phyloP scores from a whole-genome alignment of 2,113 vertebrate species.

The Ploceus nigricollis region DNA sequence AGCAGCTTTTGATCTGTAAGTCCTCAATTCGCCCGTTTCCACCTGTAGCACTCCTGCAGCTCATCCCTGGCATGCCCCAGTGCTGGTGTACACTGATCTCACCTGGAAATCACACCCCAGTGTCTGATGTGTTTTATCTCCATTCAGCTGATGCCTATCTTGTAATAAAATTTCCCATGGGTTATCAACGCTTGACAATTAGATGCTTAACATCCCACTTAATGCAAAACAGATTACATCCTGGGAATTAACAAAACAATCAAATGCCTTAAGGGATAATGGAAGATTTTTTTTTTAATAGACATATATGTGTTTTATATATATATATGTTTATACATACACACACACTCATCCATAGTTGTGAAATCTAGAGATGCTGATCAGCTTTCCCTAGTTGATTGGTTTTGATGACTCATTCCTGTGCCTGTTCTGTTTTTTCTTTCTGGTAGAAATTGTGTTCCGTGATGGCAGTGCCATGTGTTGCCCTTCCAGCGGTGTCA shows the following conservation, averaged over 20 bases:
- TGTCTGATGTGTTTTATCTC: conserved; percentile 26
- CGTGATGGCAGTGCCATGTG: rapidly evolving
- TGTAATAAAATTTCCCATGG: conserved; percentile 46
- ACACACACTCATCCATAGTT: background rate
- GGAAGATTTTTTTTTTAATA: background rate
- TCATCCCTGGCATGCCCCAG: background rate
- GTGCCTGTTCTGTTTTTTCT: background rate
- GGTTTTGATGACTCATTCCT: background rate
- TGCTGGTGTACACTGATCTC: background rate
- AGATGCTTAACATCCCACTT: conserved; percentile 46
- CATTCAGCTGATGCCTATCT: conserved; percentile 53
- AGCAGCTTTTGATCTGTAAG: background rate
- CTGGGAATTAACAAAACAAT: conserved; percentile 63
- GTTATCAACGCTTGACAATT: conserved; percentile 53
- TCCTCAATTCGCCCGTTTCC: background rate
- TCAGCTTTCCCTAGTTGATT: background rate
- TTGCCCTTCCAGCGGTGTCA: background rate
- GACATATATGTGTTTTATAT: background rate
- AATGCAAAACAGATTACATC: conserved; percentile 58
- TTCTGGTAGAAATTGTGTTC: background rate
- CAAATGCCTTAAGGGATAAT: conserved; percentile 9
- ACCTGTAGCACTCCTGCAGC: background rate
- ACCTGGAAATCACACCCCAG: background rate
- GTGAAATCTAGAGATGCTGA: background rate
- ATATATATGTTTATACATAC: background rate